Conservation (phyloP, 2,113 vertebrate genomes). For the Hemichromis elongatus region DNA sequence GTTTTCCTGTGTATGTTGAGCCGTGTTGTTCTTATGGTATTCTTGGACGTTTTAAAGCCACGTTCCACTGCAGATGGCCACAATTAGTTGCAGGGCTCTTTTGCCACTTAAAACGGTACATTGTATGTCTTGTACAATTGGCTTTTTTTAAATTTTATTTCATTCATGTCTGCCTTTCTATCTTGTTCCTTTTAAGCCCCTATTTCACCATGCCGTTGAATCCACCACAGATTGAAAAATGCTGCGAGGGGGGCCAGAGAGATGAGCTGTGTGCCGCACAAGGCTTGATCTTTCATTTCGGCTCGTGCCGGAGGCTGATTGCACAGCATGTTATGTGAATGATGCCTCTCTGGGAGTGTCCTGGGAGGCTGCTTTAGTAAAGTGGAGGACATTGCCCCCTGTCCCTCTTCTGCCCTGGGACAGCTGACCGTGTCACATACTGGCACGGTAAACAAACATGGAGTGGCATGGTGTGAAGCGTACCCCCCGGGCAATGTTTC, state of each 20-base stretch:
- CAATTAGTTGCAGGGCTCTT: conserved; percentile 45
- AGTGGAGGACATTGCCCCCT: conserved; percentile 22
- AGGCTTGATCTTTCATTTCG: conserved; percentile 53
- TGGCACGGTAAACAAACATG: conserved; percentile 58
- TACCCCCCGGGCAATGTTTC: conserved; percentile 29
- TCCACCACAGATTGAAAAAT: conserved; percentile 54
- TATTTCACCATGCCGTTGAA: conserved; percentile 35
- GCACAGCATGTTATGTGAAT: conserved; percentile 44
- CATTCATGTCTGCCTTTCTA: background rate
- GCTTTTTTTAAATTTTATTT: conserved; percentile 12
- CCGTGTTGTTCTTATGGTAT: background rate
- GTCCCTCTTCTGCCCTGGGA: conserved; percentile 1
- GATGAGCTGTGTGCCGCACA: conserved; percentile 42
- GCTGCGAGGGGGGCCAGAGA: conserved; percentile 35
- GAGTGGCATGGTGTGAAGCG: conserved; percentile 57
- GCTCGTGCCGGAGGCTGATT: conserved; percentile 43
- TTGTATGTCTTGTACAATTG: conserved; percentile 3
- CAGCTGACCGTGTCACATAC: conserved; percentile 54
- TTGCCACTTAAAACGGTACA: conserved; percentile 18
- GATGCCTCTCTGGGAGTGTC: conserved; percentile 39
- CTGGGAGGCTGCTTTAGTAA: conserved; percentile 33
- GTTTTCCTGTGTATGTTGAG: background rate
- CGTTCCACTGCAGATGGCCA: conserved; percentile 22
- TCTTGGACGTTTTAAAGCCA: conserved; percentile 15
- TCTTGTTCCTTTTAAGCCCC: conserved; percentile 43